Evolutionary conservation across 2,113 vertebrate genomes (phyloP).

Genomic region (Petaurus breviceps): DNA sequence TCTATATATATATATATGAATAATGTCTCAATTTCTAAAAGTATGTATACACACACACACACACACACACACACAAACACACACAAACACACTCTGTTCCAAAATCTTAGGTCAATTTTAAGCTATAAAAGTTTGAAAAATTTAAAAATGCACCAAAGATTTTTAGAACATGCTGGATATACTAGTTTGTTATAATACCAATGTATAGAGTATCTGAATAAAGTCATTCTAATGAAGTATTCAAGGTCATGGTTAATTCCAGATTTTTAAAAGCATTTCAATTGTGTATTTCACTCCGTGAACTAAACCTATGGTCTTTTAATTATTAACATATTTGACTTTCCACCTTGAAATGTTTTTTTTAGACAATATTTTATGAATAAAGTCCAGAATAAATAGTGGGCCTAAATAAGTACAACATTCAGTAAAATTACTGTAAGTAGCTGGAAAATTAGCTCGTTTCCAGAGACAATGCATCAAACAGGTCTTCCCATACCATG

Average conservation of each 20-base stretch:
- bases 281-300: not conserved
- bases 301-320: not conserved
- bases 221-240: not conserved
- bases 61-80: not conserved
- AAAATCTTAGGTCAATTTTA: not conserved
- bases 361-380: not conserved
- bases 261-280: not conserved
- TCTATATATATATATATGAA: constrained; percentile 17
- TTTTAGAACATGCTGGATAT: not conserved
- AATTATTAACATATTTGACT: not conserved
- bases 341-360: not conserved
- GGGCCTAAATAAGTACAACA: not conserved
- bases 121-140: not conserved
- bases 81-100: not conserved
- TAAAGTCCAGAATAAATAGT: not conserved
- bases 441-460: not conserved
- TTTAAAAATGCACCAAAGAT: not conserved
- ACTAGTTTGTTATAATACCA: not conserved
- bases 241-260: not conserved
- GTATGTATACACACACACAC: not conserved
- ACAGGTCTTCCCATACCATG: not conserved
- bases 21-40: constrained; percentile 19
- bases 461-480: not conserved
- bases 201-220: not conserved
- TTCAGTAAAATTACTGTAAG: not conserved